phyloP scores from a whole-genome alignment of 2,113 vertebrate species.

The Burhinus oedicnemus region DNA sequence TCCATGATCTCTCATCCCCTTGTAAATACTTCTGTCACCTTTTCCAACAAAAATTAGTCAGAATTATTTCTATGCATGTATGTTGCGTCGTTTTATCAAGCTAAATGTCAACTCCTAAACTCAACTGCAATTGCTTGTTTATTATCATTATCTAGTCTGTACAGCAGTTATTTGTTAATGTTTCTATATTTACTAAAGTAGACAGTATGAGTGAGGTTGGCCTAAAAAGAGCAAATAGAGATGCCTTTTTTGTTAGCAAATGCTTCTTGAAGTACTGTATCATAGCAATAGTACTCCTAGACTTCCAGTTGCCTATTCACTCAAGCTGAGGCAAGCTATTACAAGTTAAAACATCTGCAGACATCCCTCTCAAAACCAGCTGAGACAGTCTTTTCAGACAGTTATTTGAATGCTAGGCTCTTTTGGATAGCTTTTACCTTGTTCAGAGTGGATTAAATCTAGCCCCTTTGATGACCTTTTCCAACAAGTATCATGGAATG shows the following conservation, averaged over 20 bases:
- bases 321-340: not conserved
- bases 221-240: not conserved
- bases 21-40: slow-evolving; percentile 5
- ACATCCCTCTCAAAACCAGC: not conserved
- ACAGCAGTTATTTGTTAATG: not conserved
- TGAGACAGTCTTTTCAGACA: not conserved
- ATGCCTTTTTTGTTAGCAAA: not conserved
- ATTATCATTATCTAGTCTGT: not conserved
- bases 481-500: not conserved
- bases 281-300: not conserved
- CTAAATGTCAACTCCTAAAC: not conserved
- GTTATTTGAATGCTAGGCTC: not conserved
- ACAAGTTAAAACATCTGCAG: not conserved
- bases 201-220: not conserved
- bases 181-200: not conserved
- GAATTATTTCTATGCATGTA: not conserved
- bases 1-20: not conserved
- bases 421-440: not conserved
- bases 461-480: not conserved
- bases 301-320: not conserved
- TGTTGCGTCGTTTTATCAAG: not conserved
- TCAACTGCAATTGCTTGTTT: not conserved
- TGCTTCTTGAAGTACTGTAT: not conserved
- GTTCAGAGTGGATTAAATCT: not conserved
- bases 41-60: slow-evolving; percentile 11